These are phyloP conservation scores for Itoplectis maculator DNA, from an alignment of 2,888 invertebrate genomes.

Conservation along the genomic window DNA sequence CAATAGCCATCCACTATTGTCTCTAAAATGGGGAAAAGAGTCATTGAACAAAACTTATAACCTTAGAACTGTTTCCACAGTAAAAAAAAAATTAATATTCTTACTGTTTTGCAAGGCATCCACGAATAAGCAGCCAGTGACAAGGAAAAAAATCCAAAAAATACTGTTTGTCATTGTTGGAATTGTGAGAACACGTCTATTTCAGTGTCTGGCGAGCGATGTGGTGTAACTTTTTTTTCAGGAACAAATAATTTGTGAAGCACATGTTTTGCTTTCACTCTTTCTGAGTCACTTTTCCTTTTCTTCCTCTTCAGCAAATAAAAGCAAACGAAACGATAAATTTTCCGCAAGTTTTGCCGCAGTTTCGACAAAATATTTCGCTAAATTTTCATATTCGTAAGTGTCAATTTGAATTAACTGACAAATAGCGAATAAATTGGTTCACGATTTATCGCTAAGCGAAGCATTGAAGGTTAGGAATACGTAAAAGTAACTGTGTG, in stretches of 20 bases:
- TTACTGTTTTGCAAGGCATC: slow-evolving; percentile 47
- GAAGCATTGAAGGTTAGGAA: slow-evolving; percentile 30
- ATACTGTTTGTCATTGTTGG: slow-evolving; percentile 19
- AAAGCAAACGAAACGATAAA: neutral
- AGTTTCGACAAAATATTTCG: neutral
- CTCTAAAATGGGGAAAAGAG: slow-evolving; percentile 20
- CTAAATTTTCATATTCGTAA: neutral
- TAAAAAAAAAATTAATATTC: slow-evolving; percentile 6
- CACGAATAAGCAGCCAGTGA: slow-evolving; percentile 28
- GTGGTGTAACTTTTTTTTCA: slow-evolving; percentile 35
- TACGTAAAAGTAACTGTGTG: neutral
- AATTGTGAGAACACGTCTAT: slow-evolving; percentile 29
- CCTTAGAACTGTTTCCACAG: neutral
- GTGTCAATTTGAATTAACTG: neutral
- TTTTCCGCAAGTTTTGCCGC: neutral
- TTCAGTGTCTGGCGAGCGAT: slow-evolving; percentile 24
- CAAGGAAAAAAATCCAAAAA: slow-evolving; percentile 51
- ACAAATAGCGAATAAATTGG: neutral
- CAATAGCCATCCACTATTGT: slow-evolving; percentile 88
- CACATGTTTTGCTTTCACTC: slow-evolving; percentile 34
- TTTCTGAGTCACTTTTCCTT: neutral
- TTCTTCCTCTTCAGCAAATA: neutral
- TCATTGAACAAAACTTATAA: neutral
- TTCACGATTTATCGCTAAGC: slow-evolving; percentile 5
- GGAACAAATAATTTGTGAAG: slow-evolving; percentile 24